Conservation (phyloP, 1,140 invertebrate species). For the Phortica variegata region DNA sequence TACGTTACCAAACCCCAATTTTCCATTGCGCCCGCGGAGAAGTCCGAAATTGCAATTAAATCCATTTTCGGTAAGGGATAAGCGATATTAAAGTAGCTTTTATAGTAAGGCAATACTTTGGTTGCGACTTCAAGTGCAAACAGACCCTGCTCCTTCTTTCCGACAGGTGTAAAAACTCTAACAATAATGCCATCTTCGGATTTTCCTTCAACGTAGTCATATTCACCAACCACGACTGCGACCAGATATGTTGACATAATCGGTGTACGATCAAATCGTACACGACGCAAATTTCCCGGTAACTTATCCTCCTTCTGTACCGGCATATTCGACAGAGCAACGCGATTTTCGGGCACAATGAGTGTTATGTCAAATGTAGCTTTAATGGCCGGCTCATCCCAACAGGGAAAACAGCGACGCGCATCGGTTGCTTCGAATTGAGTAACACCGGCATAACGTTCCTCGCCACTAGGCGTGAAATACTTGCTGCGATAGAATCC, state of each 20-base stretch:
- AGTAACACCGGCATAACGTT: conserved; percentile 83
- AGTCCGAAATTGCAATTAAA: conserved; percentile 92
- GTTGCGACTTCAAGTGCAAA: conserved; percentile 88
- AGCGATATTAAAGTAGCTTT: conserved; percentile 90
- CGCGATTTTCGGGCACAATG: conserved; percentile 72
- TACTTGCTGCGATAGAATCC: conserved; percentile 93
- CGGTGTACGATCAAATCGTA: conserved; percentile 83
- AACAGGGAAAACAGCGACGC: conserved; percentile 91
- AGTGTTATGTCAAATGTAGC: conserved; percentile 91
- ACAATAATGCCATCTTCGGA: conserved; percentile 81
- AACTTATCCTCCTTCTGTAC: conserved; percentile 63
- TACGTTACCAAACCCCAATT: conserved; percentile 83
- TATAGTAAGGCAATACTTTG: conserved; percentile 88
- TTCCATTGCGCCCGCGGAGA: conserved; percentile 91
- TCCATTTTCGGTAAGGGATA: conserved; percentile 97
- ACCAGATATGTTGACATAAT: conserved; percentile 97
- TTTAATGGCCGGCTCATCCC: conserved; percentile 96
- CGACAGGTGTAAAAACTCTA: conserved; percentile 88
- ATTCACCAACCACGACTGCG: conserved; percentile 90
- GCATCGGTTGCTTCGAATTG: conserved; percentile 90
- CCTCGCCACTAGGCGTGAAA: conserved; percentile 67
- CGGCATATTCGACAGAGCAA: conserved; percentile 94
- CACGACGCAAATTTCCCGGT: conserved; percentile 61
- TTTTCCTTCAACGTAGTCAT: conserved; percentile 85
- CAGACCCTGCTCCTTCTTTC: conserved; percentile 87